Evolutionary conservation across 2,797 vertebrate genomes (phyloP).

Genomic region (Ptychobarbus kaznakovi): DNA sequence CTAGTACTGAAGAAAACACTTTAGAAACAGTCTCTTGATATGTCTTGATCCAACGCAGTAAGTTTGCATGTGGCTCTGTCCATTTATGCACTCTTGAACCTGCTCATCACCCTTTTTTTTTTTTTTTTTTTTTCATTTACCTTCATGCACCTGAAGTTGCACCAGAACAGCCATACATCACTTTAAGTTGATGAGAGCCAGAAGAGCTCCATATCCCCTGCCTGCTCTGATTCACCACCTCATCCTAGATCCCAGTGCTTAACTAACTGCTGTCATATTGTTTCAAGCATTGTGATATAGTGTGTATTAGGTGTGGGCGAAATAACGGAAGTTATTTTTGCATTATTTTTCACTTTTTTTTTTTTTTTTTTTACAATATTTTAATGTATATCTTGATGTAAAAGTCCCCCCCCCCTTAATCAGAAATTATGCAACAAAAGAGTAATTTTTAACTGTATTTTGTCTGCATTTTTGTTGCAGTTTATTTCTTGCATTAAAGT

Average conservation of each 20-base stretch:
- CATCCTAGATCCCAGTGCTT: slow-evolving; percentile 56
- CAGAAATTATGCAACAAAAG: background rate
- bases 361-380: background rate
- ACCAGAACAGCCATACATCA: background rate
- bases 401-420: background rate
- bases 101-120: slow-evolving; percentile 23
- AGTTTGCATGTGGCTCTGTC: slow-evolving; percentile 38
- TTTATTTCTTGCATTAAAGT: background rate
- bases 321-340: slow-evolving; percentile 21
- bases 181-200: slow-evolving; percentile 16
- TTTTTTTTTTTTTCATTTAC: background rate
- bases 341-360: slow-evolving; percentile 25
- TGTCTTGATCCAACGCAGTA: slow-evolving; percentile 4
- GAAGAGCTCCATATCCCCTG: slow-evolving; percentile 1
- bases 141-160: background rate
- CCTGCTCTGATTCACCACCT: background rate
- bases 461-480: background rate
- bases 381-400: background rate
- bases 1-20: slow-evolving; percentile 7
- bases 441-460: background rate
- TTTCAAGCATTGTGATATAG: slow-evolving; percentile 58
- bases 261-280: slow-evolving; percentile 54
- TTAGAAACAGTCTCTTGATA: slow-evolving; percentile 4
- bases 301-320: slow-evolving; percentile 52
- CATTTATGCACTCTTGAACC: slow-evolving; percentile 23